Base-by-base conservation (phyloP, 2,888 invertebrate genomes). In the Apodemia duryi region DNA sequence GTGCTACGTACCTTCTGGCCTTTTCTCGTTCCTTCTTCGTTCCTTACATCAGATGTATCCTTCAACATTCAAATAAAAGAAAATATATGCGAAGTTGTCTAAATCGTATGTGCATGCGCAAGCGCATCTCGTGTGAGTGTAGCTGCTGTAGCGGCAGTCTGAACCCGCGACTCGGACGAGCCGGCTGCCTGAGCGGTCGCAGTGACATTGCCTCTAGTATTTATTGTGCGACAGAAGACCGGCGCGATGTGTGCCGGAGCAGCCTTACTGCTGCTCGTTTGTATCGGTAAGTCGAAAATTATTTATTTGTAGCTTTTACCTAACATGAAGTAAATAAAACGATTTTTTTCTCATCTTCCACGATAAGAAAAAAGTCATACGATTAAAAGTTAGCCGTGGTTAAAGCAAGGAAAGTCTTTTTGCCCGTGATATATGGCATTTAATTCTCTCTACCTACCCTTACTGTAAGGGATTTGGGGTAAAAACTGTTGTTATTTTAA, bases 251-350 rank as follows among this genome's bases (percentile, higher is more conserved):
- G 71, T 66, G 64, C 70, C 65, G 72, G 68, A 67, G 74, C 71
- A 71, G 73, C 74, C 68, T 62, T 74, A 51, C 68, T 77, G 74
- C 76, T 81, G 71, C 71, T 81, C 69, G 70, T 81, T 62, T 68
- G 79, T 68, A 65, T 81, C 68, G 82, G 84, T 84, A 71, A 80
- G 82, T 79, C 13, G n/a, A 46, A 51, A n/a, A 41, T n/a, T 13
- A 38, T 60, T 41, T 28, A 2, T 29, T 13, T 13, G 46, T 13
- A 13, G 46, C 9, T 1, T n/a, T 3, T 46, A 4, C 32, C 32
- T 32, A 32, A 3, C 32, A 32, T 32, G 11, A 11, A 43, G 11
- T 5, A 46, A 46, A 1, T 46, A 13, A 13, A 46, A 46, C 5
- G 2, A 43, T 43, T 43, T 43, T 43, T 43, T 43, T 43, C 10